phyloP scores from a whole-genome alignment of 2,797 vertebrate genomes.

The Eospalax fontanierii region DNA sequence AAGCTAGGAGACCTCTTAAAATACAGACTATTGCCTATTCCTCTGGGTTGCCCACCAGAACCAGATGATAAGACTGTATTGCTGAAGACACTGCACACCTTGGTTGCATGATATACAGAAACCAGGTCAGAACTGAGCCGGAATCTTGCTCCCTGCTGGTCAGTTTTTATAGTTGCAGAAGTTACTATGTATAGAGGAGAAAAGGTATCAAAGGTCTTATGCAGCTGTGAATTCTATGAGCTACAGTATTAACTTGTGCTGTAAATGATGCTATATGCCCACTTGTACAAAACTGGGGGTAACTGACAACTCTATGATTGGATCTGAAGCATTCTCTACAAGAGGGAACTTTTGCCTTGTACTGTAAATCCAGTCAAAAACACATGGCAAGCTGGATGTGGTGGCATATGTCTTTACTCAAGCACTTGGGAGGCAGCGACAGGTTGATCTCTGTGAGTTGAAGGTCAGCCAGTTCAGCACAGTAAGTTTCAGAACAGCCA shows the following conservation, averaged over 20 bases:
- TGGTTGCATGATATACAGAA: not conserved
- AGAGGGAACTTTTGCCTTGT: not conserved
- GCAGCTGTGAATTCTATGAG: not conserved
- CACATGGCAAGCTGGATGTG: not conserved
- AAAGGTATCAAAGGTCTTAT: not conserved
- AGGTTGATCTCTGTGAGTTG: no score
- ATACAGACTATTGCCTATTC: not conserved
- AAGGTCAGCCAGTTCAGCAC: no score
- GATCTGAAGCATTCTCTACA: no score
- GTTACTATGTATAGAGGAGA: no score
- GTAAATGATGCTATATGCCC: no score
- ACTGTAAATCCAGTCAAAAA: not conserved
- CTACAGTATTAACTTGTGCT: no score
- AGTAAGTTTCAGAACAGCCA: no score
- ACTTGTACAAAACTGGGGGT: no score
- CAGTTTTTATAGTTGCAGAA: no score
- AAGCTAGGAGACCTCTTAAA: not conserved
- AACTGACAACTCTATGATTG: not conserved
- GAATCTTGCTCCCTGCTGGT: not conserved
- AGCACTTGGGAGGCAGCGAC: no score
- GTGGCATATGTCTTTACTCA: no score
- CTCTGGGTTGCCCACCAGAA: not conserved
- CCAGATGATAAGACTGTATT: not conserved
- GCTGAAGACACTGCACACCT: not conserved
- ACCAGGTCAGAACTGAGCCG: not conserved